These are phyloP conservation scores for Hypocryptadius cinnamomeus DNA, from an alignment of 2,113 vertebrate genomes.

Conservation along the genomic window DNA sequence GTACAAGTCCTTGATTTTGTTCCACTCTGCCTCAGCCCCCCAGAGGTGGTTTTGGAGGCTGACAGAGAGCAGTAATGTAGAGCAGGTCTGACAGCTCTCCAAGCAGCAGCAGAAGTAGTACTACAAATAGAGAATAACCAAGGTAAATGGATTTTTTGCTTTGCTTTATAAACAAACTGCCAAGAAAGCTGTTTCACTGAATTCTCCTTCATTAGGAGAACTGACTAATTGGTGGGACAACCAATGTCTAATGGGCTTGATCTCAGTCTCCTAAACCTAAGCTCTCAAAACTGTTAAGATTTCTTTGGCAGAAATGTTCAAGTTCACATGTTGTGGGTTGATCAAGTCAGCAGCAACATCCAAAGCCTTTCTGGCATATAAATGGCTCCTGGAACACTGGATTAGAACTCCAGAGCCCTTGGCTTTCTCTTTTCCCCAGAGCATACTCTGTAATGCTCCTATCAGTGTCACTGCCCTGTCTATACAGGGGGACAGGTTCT, in stretches of 20 bases:
- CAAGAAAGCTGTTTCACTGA: neutral
- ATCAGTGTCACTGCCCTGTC: neutral
- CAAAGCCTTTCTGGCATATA: neutral
- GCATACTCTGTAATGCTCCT: neutral
- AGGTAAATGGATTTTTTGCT: neutral
- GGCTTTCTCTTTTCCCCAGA: neutral
- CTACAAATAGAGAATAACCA: neutral
- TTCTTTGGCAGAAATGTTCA: neutral
- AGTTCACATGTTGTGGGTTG: neutral
- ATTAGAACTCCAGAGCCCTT: neutral
- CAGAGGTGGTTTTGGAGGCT: neutral
- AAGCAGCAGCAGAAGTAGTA: neutral
- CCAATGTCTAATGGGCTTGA: neutral
- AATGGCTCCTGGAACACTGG: neutral
- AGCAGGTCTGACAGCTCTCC: neutral
- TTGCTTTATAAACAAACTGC: neutral
- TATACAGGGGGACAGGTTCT: neutral
- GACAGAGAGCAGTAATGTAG: neutral
- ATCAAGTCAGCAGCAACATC: neutral
- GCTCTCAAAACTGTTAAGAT: neutral
- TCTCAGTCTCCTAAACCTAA: neutral
- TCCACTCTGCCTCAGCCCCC: neutral
- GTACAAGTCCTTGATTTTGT: neutral
- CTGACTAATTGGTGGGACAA: neutral
- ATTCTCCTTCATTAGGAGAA: neutral